phyloP scores from a whole-genome alignment of 1,140 invertebrate genomes.

The Heliconius hermathena region DNA sequence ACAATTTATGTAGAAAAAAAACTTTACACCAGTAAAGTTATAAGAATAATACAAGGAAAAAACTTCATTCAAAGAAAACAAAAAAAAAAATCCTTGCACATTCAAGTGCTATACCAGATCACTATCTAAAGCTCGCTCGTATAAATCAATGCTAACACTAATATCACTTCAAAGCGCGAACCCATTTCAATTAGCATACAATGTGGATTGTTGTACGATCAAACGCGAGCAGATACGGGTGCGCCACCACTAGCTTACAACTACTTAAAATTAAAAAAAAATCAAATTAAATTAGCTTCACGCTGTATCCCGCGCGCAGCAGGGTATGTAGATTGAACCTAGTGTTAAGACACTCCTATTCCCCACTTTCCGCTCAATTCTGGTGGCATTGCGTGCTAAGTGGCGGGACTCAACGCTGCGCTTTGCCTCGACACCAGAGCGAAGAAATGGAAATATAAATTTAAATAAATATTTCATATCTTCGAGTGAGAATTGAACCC shows the following conservation, averaged over 20 bases:
- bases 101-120: background rate
- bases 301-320: no score
- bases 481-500: no score
- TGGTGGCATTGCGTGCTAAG: no score
- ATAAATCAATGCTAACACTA: slow-evolving; percentile 14
- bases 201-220: slow-evolving; percentile 19
- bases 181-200: slow-evolving; percentile 17
- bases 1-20: no score
- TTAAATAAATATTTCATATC: no score
- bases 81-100: background rate
- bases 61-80: background rate
- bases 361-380: no score
- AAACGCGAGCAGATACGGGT: slow-evolving; percentile 1
- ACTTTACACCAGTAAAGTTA: background rate
- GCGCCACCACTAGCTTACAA: background rate
- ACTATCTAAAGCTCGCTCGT: background rate
- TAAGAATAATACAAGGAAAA: background rate
- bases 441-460: no score
- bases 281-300: no score
- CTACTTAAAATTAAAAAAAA: background rate
- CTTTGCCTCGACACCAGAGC: no score
- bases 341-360: no score
- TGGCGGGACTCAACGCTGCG: no score
- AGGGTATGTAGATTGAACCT: no score
- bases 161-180: slow-evolving; percentile 13